Evolutionary conservation across 2,888 invertebrate species (phyloP).

Genomic region (Cerceris ruficornis): DNA sequence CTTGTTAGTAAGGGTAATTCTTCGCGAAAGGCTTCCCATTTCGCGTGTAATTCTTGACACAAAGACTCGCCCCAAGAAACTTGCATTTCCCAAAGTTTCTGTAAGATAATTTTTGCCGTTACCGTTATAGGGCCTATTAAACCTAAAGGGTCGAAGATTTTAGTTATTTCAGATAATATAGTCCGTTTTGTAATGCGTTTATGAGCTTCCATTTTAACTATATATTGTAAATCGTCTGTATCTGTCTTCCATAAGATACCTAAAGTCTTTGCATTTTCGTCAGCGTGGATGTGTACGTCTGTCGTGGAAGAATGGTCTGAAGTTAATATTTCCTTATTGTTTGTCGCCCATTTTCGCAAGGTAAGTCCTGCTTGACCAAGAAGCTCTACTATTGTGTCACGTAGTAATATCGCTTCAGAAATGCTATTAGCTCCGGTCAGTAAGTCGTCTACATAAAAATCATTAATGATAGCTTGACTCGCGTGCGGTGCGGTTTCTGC

Average conservation of each 20-base stretch:
- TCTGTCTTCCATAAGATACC: neutral
- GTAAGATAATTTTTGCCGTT: constrained; percentile 11
- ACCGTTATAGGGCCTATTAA: neutral
- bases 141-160: constrained; percentile 3
- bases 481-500: neutral
- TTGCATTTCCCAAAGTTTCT: neutral
- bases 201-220: neutral
- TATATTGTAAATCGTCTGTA: neutral
- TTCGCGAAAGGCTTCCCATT: no score
- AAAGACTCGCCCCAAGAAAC: constrained; percentile 8
- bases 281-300: no score
- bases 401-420: neutral
- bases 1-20: no score
- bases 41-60: no score
- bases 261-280: neutral
- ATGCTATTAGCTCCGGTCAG: constrained; percentile 1
- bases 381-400: neutral
- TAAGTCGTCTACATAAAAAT: constrained; percentile 23
- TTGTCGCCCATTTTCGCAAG: neutral
- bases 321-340: neutral
- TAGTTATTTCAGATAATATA: neutral
- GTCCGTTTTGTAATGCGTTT: neutral
- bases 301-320: no score
- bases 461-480: neutral
- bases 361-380: neutral